These are phyloP conservation scores for Drosophila trapezifrons DNA, from an alignment of 1,140 invertebrate species.

Conservation along the genomic window DNA sequence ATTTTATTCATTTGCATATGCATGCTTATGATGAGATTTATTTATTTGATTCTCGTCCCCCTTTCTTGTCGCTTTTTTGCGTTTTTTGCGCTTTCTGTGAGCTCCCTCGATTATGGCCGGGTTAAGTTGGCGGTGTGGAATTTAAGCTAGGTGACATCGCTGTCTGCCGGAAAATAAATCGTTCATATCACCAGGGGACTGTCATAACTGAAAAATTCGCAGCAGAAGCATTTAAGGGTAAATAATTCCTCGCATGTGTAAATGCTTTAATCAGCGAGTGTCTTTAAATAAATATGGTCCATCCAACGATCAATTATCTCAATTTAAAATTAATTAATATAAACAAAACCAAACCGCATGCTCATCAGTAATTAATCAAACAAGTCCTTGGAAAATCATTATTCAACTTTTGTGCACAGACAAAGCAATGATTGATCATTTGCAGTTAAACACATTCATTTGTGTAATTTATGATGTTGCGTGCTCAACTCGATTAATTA, in stretches of 20 bases:
- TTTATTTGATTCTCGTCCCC: slow-evolving; percentile 32
- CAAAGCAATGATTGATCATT: slow-evolving; percentile 10
- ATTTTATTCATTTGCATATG: slow-evolving; percentile 62
- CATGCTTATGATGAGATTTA: slow-evolving; percentile 57
- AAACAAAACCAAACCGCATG: slow-evolving; percentile 1
- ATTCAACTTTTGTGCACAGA: not conserved
- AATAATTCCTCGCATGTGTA: not conserved
- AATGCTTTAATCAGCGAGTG: not conserved
- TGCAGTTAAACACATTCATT: not conserved
- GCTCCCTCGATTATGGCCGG: not conserved
- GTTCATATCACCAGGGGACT: not conserved
- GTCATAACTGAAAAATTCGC: slow-evolving; percentile 1
- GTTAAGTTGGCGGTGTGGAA: slow-evolving; percentile 14
- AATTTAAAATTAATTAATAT: slow-evolving; percentile 27
- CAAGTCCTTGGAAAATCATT: not conserved
- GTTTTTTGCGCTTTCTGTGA: not conserved
- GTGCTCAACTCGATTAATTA: not conserved
- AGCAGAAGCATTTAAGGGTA: not conserved
- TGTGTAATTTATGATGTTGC: not conserved
- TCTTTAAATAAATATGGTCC: not conserved
- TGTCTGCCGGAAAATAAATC: not conserved
- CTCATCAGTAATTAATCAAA: slow-evolving; percentile 10
- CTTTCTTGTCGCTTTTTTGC: not conserved
- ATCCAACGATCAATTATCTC: slow-evolving; percentile 4
- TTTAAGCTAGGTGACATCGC: slow-evolving; percentile 17